Percentiles rank a stretch among this genome's conserved stretches.
phyloP scores from a whole-genome alignment of 2,888 invertebrate genomes.

The Carcina quercana region DNA sequence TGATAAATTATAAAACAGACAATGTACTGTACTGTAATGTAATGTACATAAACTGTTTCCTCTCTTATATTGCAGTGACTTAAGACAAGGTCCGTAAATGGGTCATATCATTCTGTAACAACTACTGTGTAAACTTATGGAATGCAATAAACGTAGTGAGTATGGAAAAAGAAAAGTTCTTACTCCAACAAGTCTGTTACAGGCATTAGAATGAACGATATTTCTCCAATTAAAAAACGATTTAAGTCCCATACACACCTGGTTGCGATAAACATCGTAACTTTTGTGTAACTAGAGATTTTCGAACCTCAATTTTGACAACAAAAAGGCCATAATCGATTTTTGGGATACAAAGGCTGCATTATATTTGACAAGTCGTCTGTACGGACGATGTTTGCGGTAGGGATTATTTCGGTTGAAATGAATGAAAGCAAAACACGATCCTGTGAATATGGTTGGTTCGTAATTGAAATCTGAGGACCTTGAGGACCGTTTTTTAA shows the following conservation, averaged over 20 bases:
- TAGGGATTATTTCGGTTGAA: slow-evolving; percentile 73
- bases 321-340: slow-evolving; percentile 74
- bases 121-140: no score
- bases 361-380: slow-evolving; percentile 73
- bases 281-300: slow-evolving; percentile 69
- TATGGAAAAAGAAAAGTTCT: no score
- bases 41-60: no score
- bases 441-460: slow-evolving; percentile 57
- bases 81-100: no score
- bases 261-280: slow-evolving; percentile 67
- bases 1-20: no score
- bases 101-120: no score
- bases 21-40: no score
- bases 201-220: no score
- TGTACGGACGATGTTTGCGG: slow-evolving; percentile 69
- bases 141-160: no score
- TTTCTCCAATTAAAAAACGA: slow-evolving; percentile 69
- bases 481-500: slow-evolving; percentile 47
- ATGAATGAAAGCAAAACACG: slow-evolving; percentile 73
- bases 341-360: slow-evolving; percentile 60
- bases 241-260: slow-evolving; percentile 60
- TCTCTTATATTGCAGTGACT: no score
- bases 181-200: no score
- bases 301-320: slow-evolving; percentile 72
- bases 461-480: slow-evolving; percentile 66